phyloP scores from a whole-genome alignment of 1,140 invertebrate species.

The Cyclina sinensis region DNA sequence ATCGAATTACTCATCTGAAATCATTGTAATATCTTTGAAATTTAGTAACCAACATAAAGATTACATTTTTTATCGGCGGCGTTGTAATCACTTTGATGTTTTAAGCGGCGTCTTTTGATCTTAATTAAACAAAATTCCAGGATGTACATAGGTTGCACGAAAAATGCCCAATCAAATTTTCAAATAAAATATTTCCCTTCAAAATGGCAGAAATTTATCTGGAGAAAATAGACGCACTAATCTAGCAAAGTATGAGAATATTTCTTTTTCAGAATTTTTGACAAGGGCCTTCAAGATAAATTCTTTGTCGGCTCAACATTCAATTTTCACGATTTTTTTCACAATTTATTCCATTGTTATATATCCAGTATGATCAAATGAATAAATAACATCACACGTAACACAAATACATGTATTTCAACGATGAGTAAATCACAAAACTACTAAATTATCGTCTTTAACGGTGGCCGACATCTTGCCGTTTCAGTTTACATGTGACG shows the following conservation, averaged over 20 bases:
- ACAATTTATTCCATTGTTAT: not conserved
- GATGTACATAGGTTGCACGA: too few species aligned
- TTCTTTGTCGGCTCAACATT: not conserved
- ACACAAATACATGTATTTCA: not conserved
- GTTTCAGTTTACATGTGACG: conserved; percentile 59
- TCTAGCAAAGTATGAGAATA: not conserved
- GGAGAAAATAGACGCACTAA: not conserved
- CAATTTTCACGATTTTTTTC: not conserved
- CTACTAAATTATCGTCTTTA: not conserved
- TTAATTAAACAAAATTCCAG: too few species aligned
- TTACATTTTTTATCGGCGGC: too few species aligned
- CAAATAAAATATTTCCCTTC: too few species aligned
- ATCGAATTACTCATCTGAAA: too few species aligned
- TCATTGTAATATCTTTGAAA: too few species aligned
- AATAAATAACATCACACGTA: not conserved
- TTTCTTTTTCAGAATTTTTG: conserved; percentile 5
- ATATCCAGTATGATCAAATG: not conserved
- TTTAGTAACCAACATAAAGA: too few species aligned
- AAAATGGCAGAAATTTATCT: too few species aligned
- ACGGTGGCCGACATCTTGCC: conserved; percentile 45
- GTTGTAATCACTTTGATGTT: too few species aligned
- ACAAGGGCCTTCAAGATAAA: not conserved
- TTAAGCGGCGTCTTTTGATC: too few species aligned
- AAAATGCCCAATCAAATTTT: too few species aligned
- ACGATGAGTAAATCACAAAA: not conserved